Evolutionary conservation across 92 coral and sea anemone species (phyloP), one percentile per base, ranked within the genome.

Genomic region (Blastomussa wellsi): DNA sequence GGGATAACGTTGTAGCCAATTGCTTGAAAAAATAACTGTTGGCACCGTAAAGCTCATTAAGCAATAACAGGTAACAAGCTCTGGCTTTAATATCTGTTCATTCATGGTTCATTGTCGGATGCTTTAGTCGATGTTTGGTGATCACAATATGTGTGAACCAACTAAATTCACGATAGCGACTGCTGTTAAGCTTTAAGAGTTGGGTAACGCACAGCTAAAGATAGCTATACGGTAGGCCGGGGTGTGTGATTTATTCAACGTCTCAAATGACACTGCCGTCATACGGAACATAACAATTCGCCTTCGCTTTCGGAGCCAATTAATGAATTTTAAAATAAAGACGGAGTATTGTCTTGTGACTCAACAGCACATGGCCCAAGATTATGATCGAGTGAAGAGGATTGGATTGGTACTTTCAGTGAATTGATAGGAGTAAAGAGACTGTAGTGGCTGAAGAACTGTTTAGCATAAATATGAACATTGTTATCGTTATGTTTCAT

Each of bases 81-180:
- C 49, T 5, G 62, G 22, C 4, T 55, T n/a, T 26, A 3, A 82
- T n/a, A 36, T 36, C 53, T 36, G 11, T 38, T 78, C 47, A n/a
- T 17, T 79, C 49, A 15, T 19, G 82, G 11, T 38, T 78, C 47
- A n/a, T 17, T 79, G 70, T 26, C 9, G 82, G 72, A 38, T 36
- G n/a, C 60, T 48, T 38, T 7, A 76, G 60, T 76, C 39, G 13
- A 52, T 26, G 24, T 62, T 59, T 62, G 13, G 35, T 28, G 33
- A 62, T 62, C 66, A 12, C 66, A 1, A 31, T 51, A 62, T 62
- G 16, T 62, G 16, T 62, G 32, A 62, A n/a, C 31, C 66, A 60
- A 28, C 31, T 26, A 28, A 28, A 28, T n/a, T 26, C 35, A 1
- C 17, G 68, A 62, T 60, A 14, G 31, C 20, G 66, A 59, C 2